A percentile compares a stretch with the other conserved stretches of the same genome.
phyloP scores from a whole-genome alignment of 2,888 invertebrate genomes.

The Caenorhabditis sp. region DNA sequence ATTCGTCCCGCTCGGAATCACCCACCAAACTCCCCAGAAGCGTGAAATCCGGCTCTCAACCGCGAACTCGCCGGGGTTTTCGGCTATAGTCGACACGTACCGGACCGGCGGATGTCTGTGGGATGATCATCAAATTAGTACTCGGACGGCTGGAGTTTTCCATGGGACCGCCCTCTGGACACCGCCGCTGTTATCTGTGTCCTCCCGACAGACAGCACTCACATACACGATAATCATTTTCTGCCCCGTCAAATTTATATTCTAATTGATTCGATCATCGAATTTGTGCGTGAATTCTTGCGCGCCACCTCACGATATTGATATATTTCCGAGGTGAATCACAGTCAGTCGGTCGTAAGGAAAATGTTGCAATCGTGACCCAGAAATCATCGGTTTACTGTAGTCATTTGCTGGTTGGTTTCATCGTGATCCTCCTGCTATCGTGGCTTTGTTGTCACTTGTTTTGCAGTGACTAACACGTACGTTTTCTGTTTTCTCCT shows the following conservation, averaged over 20 bases:
- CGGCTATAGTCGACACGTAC: conserved; percentile 30
- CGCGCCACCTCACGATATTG: conserved; percentile 50
- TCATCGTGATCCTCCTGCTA: background rate
- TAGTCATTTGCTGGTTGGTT: background rate
- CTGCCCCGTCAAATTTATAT: conserved; percentile 61
- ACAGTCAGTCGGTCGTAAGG: conserved; percentile 10
- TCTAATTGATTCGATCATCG: conserved; percentile 65
- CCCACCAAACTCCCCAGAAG: conserved; percentile 34
- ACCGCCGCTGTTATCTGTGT: conserved; percentile 36
- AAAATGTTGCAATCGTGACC: conserved; percentile 20
- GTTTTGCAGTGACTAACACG: background rate
- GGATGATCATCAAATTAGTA: conserved; percentile 56
- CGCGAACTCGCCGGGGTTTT: conserved; percentile 37
- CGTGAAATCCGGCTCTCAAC: conserved; percentile 48
- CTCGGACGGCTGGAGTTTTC: conserved; percentile 33
- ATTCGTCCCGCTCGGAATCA: background rate
- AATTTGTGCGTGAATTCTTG: conserved; percentile 50
- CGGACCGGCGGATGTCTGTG: conserved; percentile 16
- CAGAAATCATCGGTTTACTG: background rate
- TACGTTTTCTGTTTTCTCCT: conserved; percentile 7
- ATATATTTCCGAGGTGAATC: conserved; percentile 49
- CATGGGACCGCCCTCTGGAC: conserved; percentile 28
- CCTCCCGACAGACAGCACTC: conserved; percentile 15
- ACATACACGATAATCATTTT: conserved; percentile 47
- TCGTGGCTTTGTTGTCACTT: conserved; percentile 1